These are phyloP conservation scores for Takifugu bimaculatus DNA, from an alignment of 2,113 vertebrate species.

Conservation along the genomic window DNA sequence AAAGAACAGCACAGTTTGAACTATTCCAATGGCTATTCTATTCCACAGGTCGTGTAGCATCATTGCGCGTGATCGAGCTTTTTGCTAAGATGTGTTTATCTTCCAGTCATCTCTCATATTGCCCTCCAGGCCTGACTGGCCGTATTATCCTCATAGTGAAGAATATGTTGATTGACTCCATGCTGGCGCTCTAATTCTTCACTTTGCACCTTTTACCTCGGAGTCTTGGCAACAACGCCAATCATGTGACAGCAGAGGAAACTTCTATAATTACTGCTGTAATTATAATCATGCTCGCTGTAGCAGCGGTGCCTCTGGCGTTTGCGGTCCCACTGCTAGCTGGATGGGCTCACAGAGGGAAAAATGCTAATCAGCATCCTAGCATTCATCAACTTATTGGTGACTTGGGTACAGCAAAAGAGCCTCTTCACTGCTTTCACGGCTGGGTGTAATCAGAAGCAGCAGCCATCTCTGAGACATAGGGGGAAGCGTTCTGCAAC, in stretches of 20 bases:
- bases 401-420: constrained; percentile 38
- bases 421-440: constrained; percentile 51
- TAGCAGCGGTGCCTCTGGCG: constrained; percentile 34
- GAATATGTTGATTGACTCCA: constrained; percentile 18
- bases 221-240: constrained; percentile 53
- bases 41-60: no score
- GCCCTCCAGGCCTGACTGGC: constrained; percentile 1
- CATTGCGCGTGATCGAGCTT: no score
- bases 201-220: constrained; percentile 61
- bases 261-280: constrained; percentile 66
- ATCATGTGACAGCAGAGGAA: constrained; percentile 44
- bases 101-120: constrained; percentile 1
- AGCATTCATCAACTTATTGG: constrained; percentile 52
- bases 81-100: not conserved
- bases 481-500: constrained; percentile 20
- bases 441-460: constrained; percentile 52
- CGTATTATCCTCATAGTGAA: not conserved
- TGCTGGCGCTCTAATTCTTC: constrained; percentile 37
- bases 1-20: not conserved
- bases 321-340: constrained; percentile 43
- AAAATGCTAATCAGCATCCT: constrained; percentile 57
- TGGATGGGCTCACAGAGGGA: constrained; percentile 36
- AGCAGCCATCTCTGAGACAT: constrained; percentile 19
- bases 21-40: no score
- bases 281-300: constrained; percentile 70